phyloP scores from a whole-genome alignment of 23 tunicate species.

The Ascidia mentula region DNA sequence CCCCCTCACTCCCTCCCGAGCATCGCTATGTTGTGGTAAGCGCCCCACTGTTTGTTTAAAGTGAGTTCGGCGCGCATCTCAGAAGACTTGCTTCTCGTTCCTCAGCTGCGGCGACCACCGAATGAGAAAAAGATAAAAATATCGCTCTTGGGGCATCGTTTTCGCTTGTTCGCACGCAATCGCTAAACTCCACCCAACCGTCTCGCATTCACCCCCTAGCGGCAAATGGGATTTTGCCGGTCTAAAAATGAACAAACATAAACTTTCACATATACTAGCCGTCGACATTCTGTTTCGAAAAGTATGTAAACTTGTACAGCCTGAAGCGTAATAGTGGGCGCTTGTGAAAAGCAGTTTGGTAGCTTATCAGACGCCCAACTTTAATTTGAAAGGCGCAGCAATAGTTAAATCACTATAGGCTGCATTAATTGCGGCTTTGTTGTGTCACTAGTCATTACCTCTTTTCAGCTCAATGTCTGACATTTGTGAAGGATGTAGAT shows the following conservation, averaged over 20 bases:
- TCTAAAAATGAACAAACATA: too few relatives aligned
- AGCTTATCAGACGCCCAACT: neutral
- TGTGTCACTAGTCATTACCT: too few relatives aligned
- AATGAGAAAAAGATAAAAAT: conserved; percentile 4
- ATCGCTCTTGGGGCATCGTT: conserved; percentile 6
- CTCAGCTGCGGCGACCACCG: conserved; percentile 3
- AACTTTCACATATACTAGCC: too few relatives aligned
- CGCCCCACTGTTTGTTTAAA: neutral
- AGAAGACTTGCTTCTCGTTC: neutral
- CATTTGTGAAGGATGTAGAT: neutral
- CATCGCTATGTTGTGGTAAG: neutral
- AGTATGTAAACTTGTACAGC: too few relatives aligned
- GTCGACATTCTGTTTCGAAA: too few relatives aligned
- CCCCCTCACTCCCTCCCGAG: neutral
- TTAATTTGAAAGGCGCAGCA: neutral
- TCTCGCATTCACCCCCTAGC: neutral
- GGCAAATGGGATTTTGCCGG: neutral
- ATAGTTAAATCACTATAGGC: neutral
- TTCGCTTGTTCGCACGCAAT: conserved; percentile 13
- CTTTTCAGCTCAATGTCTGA: too few relatives aligned
- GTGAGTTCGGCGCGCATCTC: neutral
- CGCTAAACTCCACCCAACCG: neutral
- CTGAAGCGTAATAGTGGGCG: neutral
- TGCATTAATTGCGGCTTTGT: neutral
- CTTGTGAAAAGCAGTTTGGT: neutral